Evolutionary conservation across 2,888 invertebrate genomes (phyloP).

Genomic region (Alitta virens): DNA sequence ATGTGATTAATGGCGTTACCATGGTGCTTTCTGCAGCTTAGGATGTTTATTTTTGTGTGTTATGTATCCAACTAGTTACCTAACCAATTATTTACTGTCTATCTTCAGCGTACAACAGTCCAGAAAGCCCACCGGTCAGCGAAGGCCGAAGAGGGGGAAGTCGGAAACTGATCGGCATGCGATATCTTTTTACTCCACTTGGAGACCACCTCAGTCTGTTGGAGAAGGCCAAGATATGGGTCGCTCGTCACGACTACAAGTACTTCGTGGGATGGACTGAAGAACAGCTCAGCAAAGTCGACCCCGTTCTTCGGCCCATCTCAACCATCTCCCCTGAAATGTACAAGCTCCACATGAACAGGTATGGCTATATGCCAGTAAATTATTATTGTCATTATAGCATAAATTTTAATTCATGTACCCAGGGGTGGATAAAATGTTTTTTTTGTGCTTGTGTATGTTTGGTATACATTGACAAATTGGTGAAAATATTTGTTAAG

Average conservation of each 20-base stretch:
- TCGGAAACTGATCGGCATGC: constrained; percentile 29
- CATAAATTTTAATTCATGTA: no score
- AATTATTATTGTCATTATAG: no score
- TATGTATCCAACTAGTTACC: no score
- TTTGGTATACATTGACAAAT: no score
- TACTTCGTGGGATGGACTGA: constrained; percentile 34
- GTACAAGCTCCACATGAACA: constrained; percentile 37
- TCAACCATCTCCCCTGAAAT: constrained; percentile 27
- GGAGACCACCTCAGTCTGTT: constrained; percentile 26
- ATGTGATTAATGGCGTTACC: no score
- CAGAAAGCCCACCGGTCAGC: neutral
- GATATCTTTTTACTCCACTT: constrained; percentile 31
- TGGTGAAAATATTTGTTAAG: no score
- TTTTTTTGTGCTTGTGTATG: no score
- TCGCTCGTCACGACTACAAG: constrained; percentile 33
- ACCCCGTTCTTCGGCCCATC: constrained; percentile 28
- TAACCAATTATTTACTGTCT: no score
- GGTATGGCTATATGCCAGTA: no score
- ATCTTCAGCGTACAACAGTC: neutral
- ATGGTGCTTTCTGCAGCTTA: no score
- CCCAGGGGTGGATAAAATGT: no score
- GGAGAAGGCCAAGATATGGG: constrained; percentile 33
- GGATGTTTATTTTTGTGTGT: no score
- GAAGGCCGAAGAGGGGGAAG: neutral
- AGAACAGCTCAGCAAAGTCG: constrained; percentile 28